phyloP scores from a whole-genome alignment of 1,140 invertebrate species.

The Musca vetustissima region DNA sequence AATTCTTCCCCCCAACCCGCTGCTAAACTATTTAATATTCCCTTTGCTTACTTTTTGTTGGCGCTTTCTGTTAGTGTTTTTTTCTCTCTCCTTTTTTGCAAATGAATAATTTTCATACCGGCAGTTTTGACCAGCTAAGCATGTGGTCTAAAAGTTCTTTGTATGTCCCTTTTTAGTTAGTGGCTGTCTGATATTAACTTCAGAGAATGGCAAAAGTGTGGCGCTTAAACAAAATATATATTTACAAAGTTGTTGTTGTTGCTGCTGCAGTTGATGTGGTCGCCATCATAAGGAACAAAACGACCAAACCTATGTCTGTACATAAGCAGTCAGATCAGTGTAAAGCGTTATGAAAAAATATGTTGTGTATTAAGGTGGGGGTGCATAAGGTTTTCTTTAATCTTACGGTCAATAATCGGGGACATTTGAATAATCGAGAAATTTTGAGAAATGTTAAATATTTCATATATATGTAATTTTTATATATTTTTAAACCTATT shows the following conservation, averaged over 20 bases:
- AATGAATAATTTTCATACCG: conserved; percentile 14
- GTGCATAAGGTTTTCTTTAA: no score
- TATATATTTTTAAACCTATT: no score
- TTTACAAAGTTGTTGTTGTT: conserved; percentile 23
- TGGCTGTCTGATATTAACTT: no score
- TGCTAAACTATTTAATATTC: conserved; percentile 10
- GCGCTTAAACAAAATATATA: conserved; percentile 14
- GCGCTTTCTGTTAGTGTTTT: not conserved
- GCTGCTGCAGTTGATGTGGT: no score
- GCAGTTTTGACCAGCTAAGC: conserved; percentile 12
- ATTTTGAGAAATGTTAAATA: no score
- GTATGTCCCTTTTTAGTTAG: conserved; percentile 8
- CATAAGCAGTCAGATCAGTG: no score
- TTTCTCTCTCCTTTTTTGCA: not conserved
- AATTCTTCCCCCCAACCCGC: not conserved
- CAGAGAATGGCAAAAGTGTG: conserved; percentile 11
- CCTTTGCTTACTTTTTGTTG: not conserved
- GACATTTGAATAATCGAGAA: no score
- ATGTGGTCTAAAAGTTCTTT: conserved; percentile 7
- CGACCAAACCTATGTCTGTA: no score
- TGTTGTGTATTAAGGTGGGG: no score
- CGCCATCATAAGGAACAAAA: not conserved
- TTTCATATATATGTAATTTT: no score
- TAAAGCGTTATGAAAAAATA: no score
- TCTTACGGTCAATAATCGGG: no score